Conservation (phyloP, 2,113 vertebrate genomes). For the Callochromis pleurospilus region DNA sequence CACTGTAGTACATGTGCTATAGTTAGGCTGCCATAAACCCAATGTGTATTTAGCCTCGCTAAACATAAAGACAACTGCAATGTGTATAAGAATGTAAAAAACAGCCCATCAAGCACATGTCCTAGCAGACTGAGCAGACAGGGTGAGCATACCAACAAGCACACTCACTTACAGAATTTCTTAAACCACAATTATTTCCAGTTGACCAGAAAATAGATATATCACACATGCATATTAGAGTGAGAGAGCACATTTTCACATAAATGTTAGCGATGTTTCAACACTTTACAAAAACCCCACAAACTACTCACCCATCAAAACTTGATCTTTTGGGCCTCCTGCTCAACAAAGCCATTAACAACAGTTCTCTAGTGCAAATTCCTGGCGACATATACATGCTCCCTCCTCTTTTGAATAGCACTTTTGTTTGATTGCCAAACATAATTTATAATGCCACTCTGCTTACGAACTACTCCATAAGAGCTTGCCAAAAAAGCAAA, state of each 20-base stretch:
- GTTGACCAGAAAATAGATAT: neutral
- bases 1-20: neutral
- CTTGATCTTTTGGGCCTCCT: neutral
- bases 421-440: neutral
- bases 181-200: neutral
- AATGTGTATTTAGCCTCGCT: neutral
- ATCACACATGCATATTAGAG: neutral
- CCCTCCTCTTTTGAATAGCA: neutral
- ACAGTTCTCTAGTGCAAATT: neutral
- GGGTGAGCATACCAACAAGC: neutral
- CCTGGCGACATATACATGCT: neutral
- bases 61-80: neutral
- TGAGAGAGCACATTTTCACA: neutral
- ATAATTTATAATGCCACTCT: neutral
- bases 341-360: neutral
- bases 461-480: neutral
- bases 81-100: neutral
- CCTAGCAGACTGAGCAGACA: neutral
- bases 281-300: rapidly evolving
- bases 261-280: neutral
- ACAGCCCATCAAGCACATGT: neutral
- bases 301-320: neutral
- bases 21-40: neutral
- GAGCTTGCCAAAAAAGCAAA: neutral
- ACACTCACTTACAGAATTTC: neutral